Conservation (phyloP, 2,888 invertebrate genomes). For the Cancer borealis region DNA sequence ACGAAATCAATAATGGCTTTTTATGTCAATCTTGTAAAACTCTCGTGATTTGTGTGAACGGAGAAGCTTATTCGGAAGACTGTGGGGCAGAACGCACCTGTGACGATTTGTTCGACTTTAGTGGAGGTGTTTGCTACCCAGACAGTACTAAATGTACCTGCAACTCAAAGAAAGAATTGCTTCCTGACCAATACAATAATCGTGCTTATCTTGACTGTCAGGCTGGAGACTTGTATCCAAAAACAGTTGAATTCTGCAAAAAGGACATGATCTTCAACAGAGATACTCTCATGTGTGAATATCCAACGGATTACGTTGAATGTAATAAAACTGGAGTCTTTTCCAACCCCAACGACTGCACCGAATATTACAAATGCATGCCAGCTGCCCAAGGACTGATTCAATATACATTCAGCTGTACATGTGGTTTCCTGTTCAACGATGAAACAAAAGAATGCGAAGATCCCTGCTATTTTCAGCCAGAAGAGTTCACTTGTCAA, state of each 20-base stretch:
- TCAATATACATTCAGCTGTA: background rate
- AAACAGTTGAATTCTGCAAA: background rate
- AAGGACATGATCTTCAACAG: background rate
- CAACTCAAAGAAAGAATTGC: background rate
- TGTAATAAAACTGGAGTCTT: background rate
- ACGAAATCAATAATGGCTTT: background rate
- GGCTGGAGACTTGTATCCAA: background rate
- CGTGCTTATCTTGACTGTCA: background rate
- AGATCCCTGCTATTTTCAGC: conserved; percentile 43
- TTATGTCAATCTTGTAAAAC: conserved; percentile 1
- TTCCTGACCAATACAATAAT: background rate
- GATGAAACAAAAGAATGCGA: conserved; percentile 27
- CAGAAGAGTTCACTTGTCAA: background rate
- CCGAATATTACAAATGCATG: conserved; percentile 41
- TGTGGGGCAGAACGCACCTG: background rate
- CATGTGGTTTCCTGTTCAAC: conserved; percentile 16
- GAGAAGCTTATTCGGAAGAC: background rate
- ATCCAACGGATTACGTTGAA: background rate
- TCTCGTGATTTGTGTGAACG: conserved; percentile 24
- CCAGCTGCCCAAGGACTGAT: background rate
- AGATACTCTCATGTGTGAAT: background rate
- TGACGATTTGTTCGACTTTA: background rate
- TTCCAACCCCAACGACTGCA: background rate
- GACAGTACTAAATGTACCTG: background rate
- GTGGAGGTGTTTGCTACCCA: conserved; percentile 20